Percentiles rank a stretch among this genome's conserved stretches.
These are phyloP conservation scores for Chrysolophus pictus DNA, from an alignment of 2,797 vertebrate species.

Conservation along the genomic window DNA sequence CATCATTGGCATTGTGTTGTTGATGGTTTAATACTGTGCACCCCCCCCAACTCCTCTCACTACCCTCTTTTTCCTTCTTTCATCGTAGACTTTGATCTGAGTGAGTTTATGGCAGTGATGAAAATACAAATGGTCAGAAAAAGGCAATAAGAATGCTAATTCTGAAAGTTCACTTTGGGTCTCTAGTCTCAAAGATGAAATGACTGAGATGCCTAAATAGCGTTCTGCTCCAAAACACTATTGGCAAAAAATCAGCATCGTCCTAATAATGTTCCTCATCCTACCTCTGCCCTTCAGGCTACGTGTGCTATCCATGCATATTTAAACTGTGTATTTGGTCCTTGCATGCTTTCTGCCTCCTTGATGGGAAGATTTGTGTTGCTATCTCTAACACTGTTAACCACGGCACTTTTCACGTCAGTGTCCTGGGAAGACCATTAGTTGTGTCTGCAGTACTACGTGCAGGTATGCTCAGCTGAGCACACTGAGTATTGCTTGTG, in stretches of 20 bases:
- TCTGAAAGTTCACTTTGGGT: not conserved
- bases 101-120: not conserved
- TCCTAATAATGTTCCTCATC: not conserved
- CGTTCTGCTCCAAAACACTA: not conserved
- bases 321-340: not conserved
- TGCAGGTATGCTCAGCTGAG: not conserved
- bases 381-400: not conserved
- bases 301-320: accelerated
- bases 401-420: not conserved
- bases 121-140: not conserved
- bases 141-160: not conserved
- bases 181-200: not conserved
- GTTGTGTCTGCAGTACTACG: not conserved
- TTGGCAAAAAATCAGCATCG: not conserved
- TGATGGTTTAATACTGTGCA: not conserved
- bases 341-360: not conserved
- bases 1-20: not conserved
- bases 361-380: accelerated
- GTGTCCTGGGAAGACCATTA: not conserved
- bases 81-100: not conserved
- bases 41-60: not conserved
- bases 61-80: not conserved
- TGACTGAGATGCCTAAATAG: not conserved
- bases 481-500: not conserved
- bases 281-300: not conserved